A percentile compares a stretch with the other conserved stretches of the same genome.
Evolutionary conservation across 2,797 vertebrate genomes (phyloP).

Genomic region (Toxotes lorentzi): DNA sequence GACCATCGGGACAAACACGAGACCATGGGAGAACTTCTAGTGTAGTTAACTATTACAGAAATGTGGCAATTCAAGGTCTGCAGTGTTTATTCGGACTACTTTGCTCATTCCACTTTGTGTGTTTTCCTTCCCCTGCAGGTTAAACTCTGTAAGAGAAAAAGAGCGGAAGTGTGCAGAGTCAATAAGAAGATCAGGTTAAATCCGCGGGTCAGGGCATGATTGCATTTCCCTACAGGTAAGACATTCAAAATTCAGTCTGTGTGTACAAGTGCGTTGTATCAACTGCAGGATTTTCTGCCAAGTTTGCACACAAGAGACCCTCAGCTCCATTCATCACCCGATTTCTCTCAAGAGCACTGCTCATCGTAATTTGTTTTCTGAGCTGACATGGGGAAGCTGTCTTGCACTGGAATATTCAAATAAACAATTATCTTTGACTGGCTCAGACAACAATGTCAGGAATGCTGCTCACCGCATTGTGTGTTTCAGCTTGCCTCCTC

Average conservation of each 20-base stretch:
- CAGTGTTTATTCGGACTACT: constrained; percentile 38
- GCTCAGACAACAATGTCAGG: constrained; percentile 68
- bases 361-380: constrained; percentile 67
- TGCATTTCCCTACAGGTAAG: constrained; percentile 43
- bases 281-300: constrained; percentile 61
- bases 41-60: constrained; percentile 70
- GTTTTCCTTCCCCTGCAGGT: constrained; percentile 41
- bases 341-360: constrained; percentile 59
- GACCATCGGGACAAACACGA: constrained; percentile 56
- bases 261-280: constrained; percentile 21
- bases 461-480: constrained; percentile 65
- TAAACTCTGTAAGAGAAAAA: constrained; percentile 51
- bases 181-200: constrained; percentile 35
- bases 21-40: constrained; percentile 46
- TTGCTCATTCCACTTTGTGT: constrained; percentile 48
- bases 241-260: constrained; percentile 2
- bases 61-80: constrained; percentile 63
- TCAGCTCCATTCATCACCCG: constrained; percentile 67
- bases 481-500: constrained; percentile 67
- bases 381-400: constrained; percentile 68
- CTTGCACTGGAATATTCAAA: constrained; percentile 73
- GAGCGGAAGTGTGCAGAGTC: constrained; percentile 31
- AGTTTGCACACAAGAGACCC: constrained; percentile 49
- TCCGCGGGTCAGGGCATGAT: constrained; percentile 29
- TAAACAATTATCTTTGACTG: constrained; percentile 81